Evolutionary conservation across 2,113 vertebrate genomes (phyloP), one percentile per base, ranked within the genome.

Genomic region (Pseudopipra pipra): DNA sequence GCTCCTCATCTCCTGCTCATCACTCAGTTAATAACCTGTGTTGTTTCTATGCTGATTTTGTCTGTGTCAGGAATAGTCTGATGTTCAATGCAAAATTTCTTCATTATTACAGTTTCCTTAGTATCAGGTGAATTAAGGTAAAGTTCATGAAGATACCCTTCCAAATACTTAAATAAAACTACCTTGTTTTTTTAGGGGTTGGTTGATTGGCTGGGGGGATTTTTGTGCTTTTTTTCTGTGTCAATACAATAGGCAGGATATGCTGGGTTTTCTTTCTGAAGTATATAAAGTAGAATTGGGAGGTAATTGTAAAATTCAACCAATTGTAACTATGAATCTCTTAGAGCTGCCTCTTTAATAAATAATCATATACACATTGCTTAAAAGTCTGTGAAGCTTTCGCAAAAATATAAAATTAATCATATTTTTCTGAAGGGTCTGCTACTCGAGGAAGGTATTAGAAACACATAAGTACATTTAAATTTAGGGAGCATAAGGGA

Each of bases 181-280:
- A 14, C 18, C 10, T 51, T 17, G 1, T 0, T 3, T 2, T 9
- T 65, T 67, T 41, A 33, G 22, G 12, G 22, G 3, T 49, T 84
- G 6, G 1, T 72, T 63, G 14, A 7, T 37, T 20, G 12, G 9
- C 46, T 20, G 18, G 5, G 20, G 4, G 0, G 0, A 4, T 12
- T 41, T 31, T 8, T 56, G 18, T 35, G 4, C 0, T 23, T 30
- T 54, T 71, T 28, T 5, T 8, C 30, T 4, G 12, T 41, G 8
- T 25, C 49, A 76, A 8, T 44, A 52, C 6, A 85, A 54, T 25
- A 13, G 52, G 15, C 61, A 87, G 12, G 27, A 43, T 21, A 46
- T n/a, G 1, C 6, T 62, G 20, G 2, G 5, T 58, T 62, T 87
- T 84, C 6, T 71, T 91, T 61, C 61, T 41, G 6, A 14, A 51